Evolutionary conservation across 1,140 invertebrate genomes (phyloP).

Genomic region (Drosophila arizonae): DNA sequence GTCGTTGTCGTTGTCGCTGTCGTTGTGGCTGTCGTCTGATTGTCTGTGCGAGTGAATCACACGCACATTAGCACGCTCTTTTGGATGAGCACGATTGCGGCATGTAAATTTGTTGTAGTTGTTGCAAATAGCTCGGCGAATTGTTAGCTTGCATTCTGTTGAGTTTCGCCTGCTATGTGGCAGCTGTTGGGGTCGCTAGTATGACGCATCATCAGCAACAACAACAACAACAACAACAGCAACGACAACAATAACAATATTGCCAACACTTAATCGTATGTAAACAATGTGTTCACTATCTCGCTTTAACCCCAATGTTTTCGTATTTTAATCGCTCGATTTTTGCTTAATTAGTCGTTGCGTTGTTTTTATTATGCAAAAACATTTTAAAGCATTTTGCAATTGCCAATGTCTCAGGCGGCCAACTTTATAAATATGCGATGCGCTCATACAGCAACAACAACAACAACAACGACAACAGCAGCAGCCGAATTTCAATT

Average conservation of each 20-base stretch:
- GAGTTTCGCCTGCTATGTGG: conserved; percentile 29
- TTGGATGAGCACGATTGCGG: conserved; percentile 35
- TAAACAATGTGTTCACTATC: conserved; percentile 57
- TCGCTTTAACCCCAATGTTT: conserved; percentile 21
- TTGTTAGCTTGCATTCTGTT: conserved; percentile 37
- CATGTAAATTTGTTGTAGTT: conserved; percentile 39
- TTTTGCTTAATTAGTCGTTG: conserved; percentile 65
- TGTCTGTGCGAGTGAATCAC: conserved; percentile 45
- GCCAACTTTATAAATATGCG: conserved; percentile 68
- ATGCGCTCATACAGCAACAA: conserved; percentile 52
- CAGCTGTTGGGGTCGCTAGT: conserved; percentile 37
- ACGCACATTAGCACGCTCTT: conserved; percentile 45
- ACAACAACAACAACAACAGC: background rate
- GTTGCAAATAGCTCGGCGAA: conserved; percentile 30
- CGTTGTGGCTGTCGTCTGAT: conserved; percentile 19
- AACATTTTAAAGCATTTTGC: conserved; percentile 55
- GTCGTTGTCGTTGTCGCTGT: conserved; percentile 34
- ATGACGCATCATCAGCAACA: conserved; percentile 32
- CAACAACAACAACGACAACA: background rate
- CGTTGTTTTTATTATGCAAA: conserved; percentile 54
- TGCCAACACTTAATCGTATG: conserved; percentile 32
- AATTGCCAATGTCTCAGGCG: conserved; percentile 60
- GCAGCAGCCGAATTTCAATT: background rate
- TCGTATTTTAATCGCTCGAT: conserved; percentile 37
- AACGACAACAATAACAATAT: background rate